These are phyloP conservation scores for Malthinus seriepunctatus DNA, from an alignment of 2,888 invertebrate genomes.

Conservation along the genomic window DNA sequence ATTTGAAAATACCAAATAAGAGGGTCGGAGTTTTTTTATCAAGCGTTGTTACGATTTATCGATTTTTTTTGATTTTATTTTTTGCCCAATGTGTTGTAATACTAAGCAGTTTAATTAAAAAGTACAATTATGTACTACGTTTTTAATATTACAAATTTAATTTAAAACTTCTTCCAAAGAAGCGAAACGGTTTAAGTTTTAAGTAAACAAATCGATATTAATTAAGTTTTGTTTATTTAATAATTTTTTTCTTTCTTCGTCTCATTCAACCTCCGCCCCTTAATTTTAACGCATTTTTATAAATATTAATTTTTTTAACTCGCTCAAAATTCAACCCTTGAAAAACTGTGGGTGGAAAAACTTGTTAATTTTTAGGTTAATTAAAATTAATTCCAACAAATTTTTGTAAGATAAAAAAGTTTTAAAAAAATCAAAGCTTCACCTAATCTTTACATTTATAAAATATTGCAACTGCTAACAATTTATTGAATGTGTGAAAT, in stretches of 20 bases:
- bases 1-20: conserved; percentile 7
- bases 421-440: too few species aligned
- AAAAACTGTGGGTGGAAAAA: too few species aligned
- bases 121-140: too few species aligned
- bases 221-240: conserved; percentile 3
- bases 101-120: too few species aligned
- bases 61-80: conserved; percentile 5
- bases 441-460: background rate
- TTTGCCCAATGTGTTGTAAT: background rate
- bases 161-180: too few species aligned
- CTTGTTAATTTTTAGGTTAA: too few species aligned
- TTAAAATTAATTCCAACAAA: too few species aligned
- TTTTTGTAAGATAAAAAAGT: too few species aligned
- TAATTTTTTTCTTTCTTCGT: background rate
- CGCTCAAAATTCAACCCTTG: background rate
- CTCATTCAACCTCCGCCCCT: background rate
- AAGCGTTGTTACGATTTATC: conserved; percentile 3
- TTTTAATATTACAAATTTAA: too few species aligned
- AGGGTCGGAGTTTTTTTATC: background rate
- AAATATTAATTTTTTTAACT: background rate
- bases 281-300: background rate
- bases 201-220: conserved; percentile 5
- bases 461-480: conserved; percentile 1
- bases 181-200: background rate
- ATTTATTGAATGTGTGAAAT: conserved; percentile 34